Percentiles rank a stretch among this genome's conserved stretches.
phyloP scores from a whole-genome alignment of 2,888 invertebrate species.

The Agrenia bidenticulata region DNA sequence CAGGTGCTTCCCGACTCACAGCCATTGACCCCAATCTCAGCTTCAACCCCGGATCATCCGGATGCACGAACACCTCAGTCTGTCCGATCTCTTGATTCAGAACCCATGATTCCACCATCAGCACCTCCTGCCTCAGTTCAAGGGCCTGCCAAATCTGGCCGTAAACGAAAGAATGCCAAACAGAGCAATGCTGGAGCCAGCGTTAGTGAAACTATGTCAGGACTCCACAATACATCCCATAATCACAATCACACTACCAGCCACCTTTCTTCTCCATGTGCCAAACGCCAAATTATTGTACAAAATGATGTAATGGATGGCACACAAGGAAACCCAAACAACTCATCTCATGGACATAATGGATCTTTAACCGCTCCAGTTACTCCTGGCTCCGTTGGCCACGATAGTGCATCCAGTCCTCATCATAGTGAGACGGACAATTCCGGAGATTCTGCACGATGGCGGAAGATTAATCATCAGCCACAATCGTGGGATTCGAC shows the following conservation, averaged over 20 bases:
- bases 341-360: constrained; percentile 34
- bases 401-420: constrained; percentile 50
- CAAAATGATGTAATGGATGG: constrained; percentile 52
- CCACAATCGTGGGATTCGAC: constrained; percentile 50
- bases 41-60: constrained; percentile 50
- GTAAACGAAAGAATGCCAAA: constrained; percentile 55
- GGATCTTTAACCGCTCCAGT: constrained; percentile 28
- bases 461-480: constrained; percentile 50
- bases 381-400: constrained; percentile 47
- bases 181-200: not conserved
- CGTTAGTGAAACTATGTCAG: constrained; percentile 14
- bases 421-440: constrained; percentile 50
- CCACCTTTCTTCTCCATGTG: constrained; percentile 46
- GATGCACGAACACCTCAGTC: constrained; percentile 51
- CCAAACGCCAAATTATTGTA: constrained; percentile 53
- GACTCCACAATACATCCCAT: constrained; percentile 37
- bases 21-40: constrained; percentile 52
- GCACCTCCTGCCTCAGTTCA: constrained; percentile 60
- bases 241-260: constrained; percentile 31
- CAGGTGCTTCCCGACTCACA: constrained; percentile 52
- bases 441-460: constrained; percentile 46
- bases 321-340: constrained; percentile 25
- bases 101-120: constrained; percentile 57
- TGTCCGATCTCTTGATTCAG: constrained; percentile 51
- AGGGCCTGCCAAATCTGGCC: constrained; percentile 48